Evolutionary conservation across 2,888 invertebrate genomes (phyloP).

Genomic region (Cryptocephalus primarius): DNA sequence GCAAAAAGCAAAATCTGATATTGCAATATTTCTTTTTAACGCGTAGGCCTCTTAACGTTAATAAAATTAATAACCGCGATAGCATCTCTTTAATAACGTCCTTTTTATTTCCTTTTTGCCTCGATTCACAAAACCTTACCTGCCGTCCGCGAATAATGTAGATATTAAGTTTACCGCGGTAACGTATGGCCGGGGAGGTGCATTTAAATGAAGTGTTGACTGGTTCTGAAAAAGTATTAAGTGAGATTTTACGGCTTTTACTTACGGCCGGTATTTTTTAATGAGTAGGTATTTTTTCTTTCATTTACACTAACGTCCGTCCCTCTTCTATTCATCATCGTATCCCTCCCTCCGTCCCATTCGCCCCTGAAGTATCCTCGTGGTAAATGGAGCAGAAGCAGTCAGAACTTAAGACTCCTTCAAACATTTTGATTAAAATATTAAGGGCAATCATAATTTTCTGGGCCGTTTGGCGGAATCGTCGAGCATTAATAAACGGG

Average conservation of each 20-base stretch:
- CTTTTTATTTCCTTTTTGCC: slow-evolving; percentile 8
- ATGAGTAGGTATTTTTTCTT: no score
- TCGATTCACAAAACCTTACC: slow-evolving; percentile 8
- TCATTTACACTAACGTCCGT: no score
- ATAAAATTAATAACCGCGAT: slow-evolving; percentile 18
- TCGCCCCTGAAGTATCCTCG: background rate
- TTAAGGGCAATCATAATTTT: slow-evolving; percentile 23
- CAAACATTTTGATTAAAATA: slow-evolving; percentile 24
- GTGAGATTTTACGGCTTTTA: background rate
- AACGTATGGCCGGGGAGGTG: slow-evolving; percentile 5
- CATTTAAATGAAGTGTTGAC: slow-evolving; percentile 8
- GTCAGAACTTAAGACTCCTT: slow-evolving; percentile 18
- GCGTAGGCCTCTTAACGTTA: slow-evolving; percentile 14
- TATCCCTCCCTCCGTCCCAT: background rate
- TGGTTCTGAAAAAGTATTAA: background rate
- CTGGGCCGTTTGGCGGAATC: slow-evolving; percentile 19
- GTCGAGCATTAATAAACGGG: slow-evolving; percentile 16
- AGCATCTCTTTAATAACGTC: slow-evolving; percentile 14
- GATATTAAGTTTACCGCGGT: slow-evolving; percentile 10
- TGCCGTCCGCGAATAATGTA: slow-evolving; percentile 9
- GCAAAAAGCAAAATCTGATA: slow-evolving; percentile 19
- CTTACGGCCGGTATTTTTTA: no score
- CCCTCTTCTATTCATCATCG: no score
- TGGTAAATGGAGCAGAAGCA: slow-evolving; percentile 17
- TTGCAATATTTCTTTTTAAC: slow-evolving; percentile 17